Base-by-base conservation (phyloP, 2,113 vertebrate genomes). In the Elephas maximus region DNA sequence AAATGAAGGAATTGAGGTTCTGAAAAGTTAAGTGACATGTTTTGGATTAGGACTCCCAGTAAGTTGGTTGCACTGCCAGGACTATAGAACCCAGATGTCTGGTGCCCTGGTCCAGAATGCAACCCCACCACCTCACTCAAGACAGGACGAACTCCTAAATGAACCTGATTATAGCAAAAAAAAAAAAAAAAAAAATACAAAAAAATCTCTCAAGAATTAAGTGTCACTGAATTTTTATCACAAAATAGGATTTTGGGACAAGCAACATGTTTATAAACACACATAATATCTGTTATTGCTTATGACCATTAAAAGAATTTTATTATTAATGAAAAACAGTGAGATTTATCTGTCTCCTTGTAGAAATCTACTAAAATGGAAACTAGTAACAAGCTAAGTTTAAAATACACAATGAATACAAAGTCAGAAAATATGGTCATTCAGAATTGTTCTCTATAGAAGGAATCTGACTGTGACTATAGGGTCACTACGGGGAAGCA, bases 311-410 rank as follows among this genome's bases (percentile, higher is more conserved):
- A 12, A 1, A 78, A 81, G 10, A 90, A n/a, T 69, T 82, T 53
- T 81, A 28, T 63, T 81, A 60, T 53, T 93, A 91, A 84, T 87
- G 51, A 65, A 84, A 65, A 84, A 57, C 5, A 87, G 11, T 81
- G 15, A 92, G 69, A 79, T 41, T 44, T 76, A 17, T 57, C 51
- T 90, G 20, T 86, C 77, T 5, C 33, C 4, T 74, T 85, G 7
- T 80, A 45, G 44, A 82, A 87, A 69, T 86, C 26, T 82, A 69
- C 69, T 86, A 93, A 93, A 93, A 85, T 73, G 15, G 33, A 93
- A 87, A 83, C 11, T 83, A 63, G 63, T 44, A 60, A 73, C 77
- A 87, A 93, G 28, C 15, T 15, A 71, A 80, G 8, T 41, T 90
- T 76, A 81, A 91, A 94, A 80, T 89, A 44, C 1, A 79, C 11